Evolutionary conservation across 2,113 vertebrate genomes (phyloP).

Genomic region (Merops nubicus): DNA sequence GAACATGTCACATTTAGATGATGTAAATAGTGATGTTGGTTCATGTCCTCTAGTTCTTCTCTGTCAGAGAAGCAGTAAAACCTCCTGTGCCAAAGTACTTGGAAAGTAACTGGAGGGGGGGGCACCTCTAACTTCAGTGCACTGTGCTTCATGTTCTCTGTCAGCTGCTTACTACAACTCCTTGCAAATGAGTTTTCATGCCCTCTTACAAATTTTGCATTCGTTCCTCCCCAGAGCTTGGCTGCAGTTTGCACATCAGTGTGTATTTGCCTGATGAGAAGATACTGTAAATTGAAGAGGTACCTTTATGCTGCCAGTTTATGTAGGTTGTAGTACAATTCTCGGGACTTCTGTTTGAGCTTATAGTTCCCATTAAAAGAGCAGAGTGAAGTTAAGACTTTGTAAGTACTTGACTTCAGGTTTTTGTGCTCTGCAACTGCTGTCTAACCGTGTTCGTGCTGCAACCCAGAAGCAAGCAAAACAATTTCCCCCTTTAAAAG

Average conservation of each 20-base stretch:
- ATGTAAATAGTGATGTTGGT: neutral
- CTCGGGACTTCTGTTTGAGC: neutral
- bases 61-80: neutral
- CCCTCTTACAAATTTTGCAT: neutral
- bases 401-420: neutral
- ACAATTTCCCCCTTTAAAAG: neutral
- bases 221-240: neutral
- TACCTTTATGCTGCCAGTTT: neutral
- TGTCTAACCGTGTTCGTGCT: neutral
- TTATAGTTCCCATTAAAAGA: neutral
- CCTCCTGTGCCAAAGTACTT: neutral
- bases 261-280: neutral
- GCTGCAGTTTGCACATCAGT: neutral
- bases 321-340: neutral
- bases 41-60: neutral
- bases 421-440: neutral
- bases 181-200: neutral
- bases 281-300: neutral
- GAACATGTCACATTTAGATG: neutral
- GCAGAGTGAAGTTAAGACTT: neutral
- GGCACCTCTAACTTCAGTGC: neutral
- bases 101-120: neutral
- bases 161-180: neutral
- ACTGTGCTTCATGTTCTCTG: rapidly evolving
- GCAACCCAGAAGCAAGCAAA: neutral